Conservation (phyloP, 2,888 invertebrate genomes). For the Drosophila robusta region DNA sequence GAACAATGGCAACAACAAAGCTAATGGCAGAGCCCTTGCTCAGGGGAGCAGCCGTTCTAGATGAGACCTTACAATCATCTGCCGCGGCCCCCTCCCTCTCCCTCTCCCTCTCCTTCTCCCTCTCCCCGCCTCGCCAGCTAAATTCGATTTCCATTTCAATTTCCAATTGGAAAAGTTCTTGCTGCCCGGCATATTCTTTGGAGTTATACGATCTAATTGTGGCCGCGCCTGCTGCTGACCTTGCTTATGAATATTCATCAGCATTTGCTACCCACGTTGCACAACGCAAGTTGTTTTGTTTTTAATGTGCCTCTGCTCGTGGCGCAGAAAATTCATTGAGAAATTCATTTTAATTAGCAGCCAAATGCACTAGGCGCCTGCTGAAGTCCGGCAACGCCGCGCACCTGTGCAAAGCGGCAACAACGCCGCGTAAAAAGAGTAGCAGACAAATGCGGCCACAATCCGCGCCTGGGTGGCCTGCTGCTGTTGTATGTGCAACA, state of each 20-base stretch:
- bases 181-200: background rate
- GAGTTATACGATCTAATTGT: constrained; percentile 36
- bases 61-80: constrained; percentile 2
- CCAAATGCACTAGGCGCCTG: constrained; percentile 56
- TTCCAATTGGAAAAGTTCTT: constrained; percentile 46
- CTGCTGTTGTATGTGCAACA: constrained; percentile 68
- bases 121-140: constrained; percentile 7
- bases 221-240: constrained; percentile 34
- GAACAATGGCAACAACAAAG: constrained; percentile 47
- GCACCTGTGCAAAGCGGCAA: constrained; percentile 29
- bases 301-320: constrained; percentile 15
- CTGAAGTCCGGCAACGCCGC: constrained; percentile 58
- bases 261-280: constrained; percentile 9
- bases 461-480: constrained; percentile 64
- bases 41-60: constrained; percentile 16
- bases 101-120: background rate
- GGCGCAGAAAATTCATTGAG: constrained; percentile 26
- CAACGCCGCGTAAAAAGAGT: constrained; percentile 13
- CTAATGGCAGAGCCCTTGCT: constrained; percentile 30
- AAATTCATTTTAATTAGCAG: constrained; percentile 74
- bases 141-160: constrained; percentile 58
- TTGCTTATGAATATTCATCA: constrained; percentile 40
- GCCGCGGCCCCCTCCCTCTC: background rate
- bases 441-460: constrained; percentile 5
- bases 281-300: background rate